phyloP scores from a whole-genome alignment of 2,113 vertebrate species.

The Antechinus flavipes region DNA sequence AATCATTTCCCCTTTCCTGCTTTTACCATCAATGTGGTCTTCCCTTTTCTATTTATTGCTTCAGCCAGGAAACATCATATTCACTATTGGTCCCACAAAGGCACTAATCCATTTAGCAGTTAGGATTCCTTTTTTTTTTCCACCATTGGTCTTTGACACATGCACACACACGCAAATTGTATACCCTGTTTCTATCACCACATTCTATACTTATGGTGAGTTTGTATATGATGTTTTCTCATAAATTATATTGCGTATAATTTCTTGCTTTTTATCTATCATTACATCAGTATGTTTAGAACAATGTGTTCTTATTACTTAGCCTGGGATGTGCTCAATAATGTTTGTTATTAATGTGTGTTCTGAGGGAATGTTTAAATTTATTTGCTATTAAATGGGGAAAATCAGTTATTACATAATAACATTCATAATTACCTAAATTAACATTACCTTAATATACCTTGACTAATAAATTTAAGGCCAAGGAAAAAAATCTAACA shows the following conservation, averaged over 20 bases:
- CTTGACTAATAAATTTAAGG: slow-evolving; percentile 18
- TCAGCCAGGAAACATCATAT: background rate
- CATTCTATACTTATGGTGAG: background rate
- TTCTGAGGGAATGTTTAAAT: slow-evolving; percentile 62
- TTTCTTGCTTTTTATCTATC: background rate
- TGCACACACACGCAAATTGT: background rate
- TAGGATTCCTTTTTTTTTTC: background rate
- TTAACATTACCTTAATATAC: slow-evolving; percentile 4
- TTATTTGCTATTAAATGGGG: slow-evolving; percentile 43
- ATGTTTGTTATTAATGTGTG: background rate
- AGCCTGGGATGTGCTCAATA: background rate
- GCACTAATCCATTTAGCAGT: background rate
- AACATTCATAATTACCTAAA: background rate
- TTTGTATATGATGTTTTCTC: background rate
- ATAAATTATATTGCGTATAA: background rate
- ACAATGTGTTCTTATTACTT: background rate
- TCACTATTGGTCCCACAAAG: background rate
- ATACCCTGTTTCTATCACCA: background rate
- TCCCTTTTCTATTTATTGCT: background rate
- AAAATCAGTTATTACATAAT: background rate
- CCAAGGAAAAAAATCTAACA: slow-evolving; percentile 1
- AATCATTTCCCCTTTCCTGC: background rate
- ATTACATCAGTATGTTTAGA: background rate
- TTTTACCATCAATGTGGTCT: background rate
- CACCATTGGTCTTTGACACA: background rate